These are phyloP conservation scores for Mesorhabditis sp. DNA, from an alignment of 2,888 invertebrate genomes.

Conservation along the genomic window DNA sequence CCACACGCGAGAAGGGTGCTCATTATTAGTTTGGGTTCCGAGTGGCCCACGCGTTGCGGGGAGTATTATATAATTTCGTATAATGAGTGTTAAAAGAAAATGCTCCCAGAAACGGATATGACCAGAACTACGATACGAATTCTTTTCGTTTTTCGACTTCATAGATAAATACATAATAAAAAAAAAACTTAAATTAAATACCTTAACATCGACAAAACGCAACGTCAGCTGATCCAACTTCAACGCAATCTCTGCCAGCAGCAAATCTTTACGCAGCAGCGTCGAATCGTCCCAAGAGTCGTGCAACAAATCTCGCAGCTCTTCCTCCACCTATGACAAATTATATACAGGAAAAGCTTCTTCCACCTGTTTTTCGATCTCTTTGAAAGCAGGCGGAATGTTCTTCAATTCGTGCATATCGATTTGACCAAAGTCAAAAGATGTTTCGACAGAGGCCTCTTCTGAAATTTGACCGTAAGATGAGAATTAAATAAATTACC, in stretches of 20 bases:
- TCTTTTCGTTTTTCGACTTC: too few species aligned
- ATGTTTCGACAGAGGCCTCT: constrained; percentile 17
- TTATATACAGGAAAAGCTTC: too few species aligned
- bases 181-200: constrained; percentile 16
- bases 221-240: constrained; percentile 48
- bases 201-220: constrained; percentile 45
- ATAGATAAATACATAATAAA: too few species aligned
- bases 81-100: too few species aligned
- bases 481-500: constrained; percentile 11
- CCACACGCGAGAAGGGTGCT: neutral
- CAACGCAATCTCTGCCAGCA: constrained; percentile 51
- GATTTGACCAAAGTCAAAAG: constrained; percentile 27
- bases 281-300: constrained; percentile 58
- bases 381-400: constrained; percentile 14
- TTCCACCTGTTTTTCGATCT: constrained; percentile 14
- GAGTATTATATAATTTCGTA: too few species aligned
- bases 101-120: too few species aligned
- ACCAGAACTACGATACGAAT: too few species aligned
- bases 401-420: constrained; percentile 25
- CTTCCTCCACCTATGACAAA: constrained; percentile 43
- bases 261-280: constrained; percentile 47
- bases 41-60: neutral
- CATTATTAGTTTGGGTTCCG: neutral
- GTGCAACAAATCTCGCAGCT: constrained; percentile 52
- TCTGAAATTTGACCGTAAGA: neutral